Base-by-base conservation (phyloP, 2,797 vertebrate genomes). In the Eleutherodactylus coqui region DNA sequence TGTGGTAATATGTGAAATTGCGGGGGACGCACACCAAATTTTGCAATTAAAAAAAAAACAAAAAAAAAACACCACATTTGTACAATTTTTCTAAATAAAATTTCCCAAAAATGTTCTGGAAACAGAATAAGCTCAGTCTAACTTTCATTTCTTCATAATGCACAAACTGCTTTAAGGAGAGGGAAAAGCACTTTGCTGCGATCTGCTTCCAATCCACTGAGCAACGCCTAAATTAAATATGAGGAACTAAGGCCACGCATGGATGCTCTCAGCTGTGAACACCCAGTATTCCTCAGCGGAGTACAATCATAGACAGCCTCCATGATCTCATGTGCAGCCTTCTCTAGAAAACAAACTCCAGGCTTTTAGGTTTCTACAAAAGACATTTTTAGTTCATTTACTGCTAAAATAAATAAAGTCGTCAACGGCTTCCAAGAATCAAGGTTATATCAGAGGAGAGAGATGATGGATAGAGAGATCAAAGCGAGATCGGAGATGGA, bases 221-320 rank as follows among this genome's bases (percentile, higher is more conserved):
- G 29, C n/a, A 58, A 29, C 79, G 45, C 38, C 81, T 83, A 83
- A 83, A 83, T 75, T 83, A 83, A 83, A 83, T 62, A 83, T 83
- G 70, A 83, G 53, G 69, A 58, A 75, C 72, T 21, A 55, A 75
- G 70, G 32, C 38, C 69, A 75, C n/a, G 81, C 69, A 60, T 83
- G 81, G 36, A 9, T 34, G 69, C n/a, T 19, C 51, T 10, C 49
- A 11, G 81, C 45, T 49, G 32, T 76, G 1, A 17, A 5, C 2
- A 3, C 75, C 5, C 8, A 53, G n/a, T 43, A 41, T n/a, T 72
- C 69, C 69, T n/a, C 73, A 19, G 27, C 3, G 34, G 51, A 8
- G 16, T 32, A 32, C 16, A 49, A 9, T 51, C 16, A 69, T 17
- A 34, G 24, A 38, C 21, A 51, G 10, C 41, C 29, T 29, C 21